phyloP scores from a whole-genome alignment of 2,888 invertebrate species.

The Imbricaverruca yamaguchii region DNA sequence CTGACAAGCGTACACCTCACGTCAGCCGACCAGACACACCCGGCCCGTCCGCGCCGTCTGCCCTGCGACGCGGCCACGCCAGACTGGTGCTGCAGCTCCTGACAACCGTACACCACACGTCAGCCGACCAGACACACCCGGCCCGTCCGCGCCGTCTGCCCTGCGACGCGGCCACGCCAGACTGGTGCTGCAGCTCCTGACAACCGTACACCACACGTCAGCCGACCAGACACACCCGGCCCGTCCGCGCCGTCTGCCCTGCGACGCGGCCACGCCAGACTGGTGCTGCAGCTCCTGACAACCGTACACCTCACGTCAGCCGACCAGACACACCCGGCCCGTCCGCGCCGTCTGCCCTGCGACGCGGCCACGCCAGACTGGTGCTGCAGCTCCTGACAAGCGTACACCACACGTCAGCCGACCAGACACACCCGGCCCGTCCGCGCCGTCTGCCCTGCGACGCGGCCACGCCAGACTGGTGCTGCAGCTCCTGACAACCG shows the following conservation, averaged over 20 bases:
- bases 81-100: conserved; percentile 29
- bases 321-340: background rate
- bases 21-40: background rate
- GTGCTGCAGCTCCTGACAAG: too few relatives aligned
- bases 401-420: background rate
- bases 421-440: background rate
- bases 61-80: background rate
- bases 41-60: too few relatives aligned
- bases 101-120: background rate
- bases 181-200: conserved; percentile 29
- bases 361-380: too few relatives aligned
- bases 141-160: too few relatives aligned
- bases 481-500: too few relatives aligned
- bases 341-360: too few relatives aligned
- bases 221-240: background rate
- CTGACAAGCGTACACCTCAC: conserved; percentile 22
- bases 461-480: too few relatives aligned
- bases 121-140: background rate
- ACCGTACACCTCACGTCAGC: background rate
- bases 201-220: background rate
- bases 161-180: conserved; percentile 7
- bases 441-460: too few relatives aligned
- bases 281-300: too few relatives aligned
- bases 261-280: too few relatives aligned
- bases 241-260: too few relatives aligned